Conservation (phyloP, 2,888 invertebrate species). For the Netelia melanura region DNA sequence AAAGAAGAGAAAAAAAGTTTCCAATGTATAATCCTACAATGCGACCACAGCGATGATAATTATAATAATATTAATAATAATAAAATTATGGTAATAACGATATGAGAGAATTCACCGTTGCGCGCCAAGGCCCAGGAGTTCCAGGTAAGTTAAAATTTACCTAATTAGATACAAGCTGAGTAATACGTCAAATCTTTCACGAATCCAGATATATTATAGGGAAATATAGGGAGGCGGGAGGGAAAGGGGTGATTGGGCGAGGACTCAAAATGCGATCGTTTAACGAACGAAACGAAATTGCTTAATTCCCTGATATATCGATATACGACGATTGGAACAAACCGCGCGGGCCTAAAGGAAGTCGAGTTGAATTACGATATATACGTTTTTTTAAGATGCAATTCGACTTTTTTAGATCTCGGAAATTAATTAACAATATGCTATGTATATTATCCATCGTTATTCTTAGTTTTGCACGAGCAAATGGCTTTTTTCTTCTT, state of each 20-base stretch:
- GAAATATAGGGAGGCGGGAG: constrained; percentile 6
- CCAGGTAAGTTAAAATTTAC: constrained; percentile 44
- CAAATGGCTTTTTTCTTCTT: constrained; percentile 50
- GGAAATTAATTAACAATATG: constrained; percentile 59
- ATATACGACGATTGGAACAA: constrained; percentile 23
- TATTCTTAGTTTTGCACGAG: constrained; percentile 53
- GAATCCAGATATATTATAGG: constrained; percentile 40
- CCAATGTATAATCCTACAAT: constrained; percentile 37
- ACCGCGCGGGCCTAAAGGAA: constrained; percentile 16
- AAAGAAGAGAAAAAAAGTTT: constrained; percentile 23
- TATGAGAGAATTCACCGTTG: constrained; percentile 49
- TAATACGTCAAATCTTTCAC: constrained; percentile 41
- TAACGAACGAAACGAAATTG: constrained; percentile 6
- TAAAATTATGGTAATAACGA: constrained; percentile 56
- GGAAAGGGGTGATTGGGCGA: neutral
- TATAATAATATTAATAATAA: constrained; percentile 39
- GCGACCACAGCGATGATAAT: constrained; percentile 49
- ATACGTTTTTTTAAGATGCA: constrained; percentile 34
- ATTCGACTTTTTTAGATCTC: constrained; percentile 50
- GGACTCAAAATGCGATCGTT: constrained; percentile 31
- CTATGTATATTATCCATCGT: constrained; percentile 43
- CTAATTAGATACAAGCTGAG: constrained; percentile 57
- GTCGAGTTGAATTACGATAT: constrained; percentile 16
- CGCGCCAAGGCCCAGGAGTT: constrained; percentile 34
- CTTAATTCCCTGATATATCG: constrained; percentile 43